Evolutionary conservation across 23 tunicate genomes (phyloP), one percentile per base, ranked within the genome.

Genomic region (Trididemnum miniatum): DNA sequence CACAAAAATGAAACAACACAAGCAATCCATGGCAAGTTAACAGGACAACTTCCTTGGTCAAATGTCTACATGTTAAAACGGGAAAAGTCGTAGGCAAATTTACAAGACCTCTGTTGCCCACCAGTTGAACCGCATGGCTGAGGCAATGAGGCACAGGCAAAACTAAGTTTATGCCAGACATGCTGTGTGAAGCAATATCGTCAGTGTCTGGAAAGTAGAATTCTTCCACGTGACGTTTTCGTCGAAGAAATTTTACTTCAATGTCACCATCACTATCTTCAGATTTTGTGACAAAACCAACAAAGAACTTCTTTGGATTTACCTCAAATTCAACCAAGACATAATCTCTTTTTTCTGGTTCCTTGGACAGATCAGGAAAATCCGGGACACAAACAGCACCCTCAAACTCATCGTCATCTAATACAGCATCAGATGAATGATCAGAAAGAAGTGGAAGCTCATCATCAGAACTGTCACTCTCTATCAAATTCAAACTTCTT

Each of bases 231-330:
- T 69, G 36, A 32, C 36, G 38, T 22, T 69, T 69, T 9, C 37
- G 35, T 9, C 75, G 75, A 15, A 69, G 3, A 32, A 5, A 69
- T 28, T 28, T 31, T 5, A 29, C 37, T 69, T 69, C 38, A 69
- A 69, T 4, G 38, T 69, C 35, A 28, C 75, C 75, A 69, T 69
- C 75, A 5, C 22, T n/a, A 33, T 69, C 36, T 69, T 69, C 37
- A 5, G 37, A 33, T n/a, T 31, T 29, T 4, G 75, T 69, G 36
- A 69, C 22, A 5, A 4, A 22, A 3, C 38, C 75, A 29, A 69
- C 75, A 31, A 5, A 69, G 31, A 5, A 69, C 31, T 69, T 29
- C 12, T 28, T 31, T 32, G 75, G 75, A 5, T 69, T 12, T 28
- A 37, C 5, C 5, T 29, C n/a, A 69, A 69, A 69, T 31, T 69